A percentile compares a stretch with the other conserved stretches of the same genome.
These are phyloP conservation scores for Sarcophilus harrisii DNA, from an alignment of 2,797 vertebrate species.

Conservation along the genomic window DNA sequence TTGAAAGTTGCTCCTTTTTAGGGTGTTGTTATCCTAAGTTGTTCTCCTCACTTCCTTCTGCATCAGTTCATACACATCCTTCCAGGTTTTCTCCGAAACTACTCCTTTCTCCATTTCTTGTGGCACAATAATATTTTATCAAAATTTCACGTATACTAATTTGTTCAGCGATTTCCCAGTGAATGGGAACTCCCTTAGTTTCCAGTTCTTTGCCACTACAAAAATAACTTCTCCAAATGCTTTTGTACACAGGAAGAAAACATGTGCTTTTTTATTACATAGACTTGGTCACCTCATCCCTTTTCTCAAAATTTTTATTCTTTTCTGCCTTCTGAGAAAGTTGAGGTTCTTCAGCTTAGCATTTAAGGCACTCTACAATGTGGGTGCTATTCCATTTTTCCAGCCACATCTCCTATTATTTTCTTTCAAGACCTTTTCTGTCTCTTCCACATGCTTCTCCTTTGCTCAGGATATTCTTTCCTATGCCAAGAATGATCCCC, in stretches of 20 bases:
- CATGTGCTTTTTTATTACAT: not conserved
- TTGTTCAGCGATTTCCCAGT: not conserved
- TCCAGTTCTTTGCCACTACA: not conserved
- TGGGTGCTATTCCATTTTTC: not conserved
- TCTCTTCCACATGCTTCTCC: not conserved
- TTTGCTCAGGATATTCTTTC: not conserved
- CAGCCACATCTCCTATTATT: not conserved
- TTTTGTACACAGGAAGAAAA: not conserved
- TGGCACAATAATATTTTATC: not conserved
- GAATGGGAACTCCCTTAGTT: not conserved
- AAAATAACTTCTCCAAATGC: not conserved
- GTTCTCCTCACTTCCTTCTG: not conserved
- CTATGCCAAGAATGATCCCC: not conserved
- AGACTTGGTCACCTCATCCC: not conserved
- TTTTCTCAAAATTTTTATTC: not conserved
- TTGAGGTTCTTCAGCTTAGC: not conserved
- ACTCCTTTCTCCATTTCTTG: not conserved
- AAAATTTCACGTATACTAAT: not conserved
- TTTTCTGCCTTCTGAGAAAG: not conserved
- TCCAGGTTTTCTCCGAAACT: not conserved
- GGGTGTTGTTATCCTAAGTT: not conserved
- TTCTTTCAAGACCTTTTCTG: not conserved
- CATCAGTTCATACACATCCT: not conserved
- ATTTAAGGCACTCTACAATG: not conserved
- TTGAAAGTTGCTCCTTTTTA: not conserved